Conservation (phyloP, 2,797 vertebrate species). For the Poecile montanus region DNA sequence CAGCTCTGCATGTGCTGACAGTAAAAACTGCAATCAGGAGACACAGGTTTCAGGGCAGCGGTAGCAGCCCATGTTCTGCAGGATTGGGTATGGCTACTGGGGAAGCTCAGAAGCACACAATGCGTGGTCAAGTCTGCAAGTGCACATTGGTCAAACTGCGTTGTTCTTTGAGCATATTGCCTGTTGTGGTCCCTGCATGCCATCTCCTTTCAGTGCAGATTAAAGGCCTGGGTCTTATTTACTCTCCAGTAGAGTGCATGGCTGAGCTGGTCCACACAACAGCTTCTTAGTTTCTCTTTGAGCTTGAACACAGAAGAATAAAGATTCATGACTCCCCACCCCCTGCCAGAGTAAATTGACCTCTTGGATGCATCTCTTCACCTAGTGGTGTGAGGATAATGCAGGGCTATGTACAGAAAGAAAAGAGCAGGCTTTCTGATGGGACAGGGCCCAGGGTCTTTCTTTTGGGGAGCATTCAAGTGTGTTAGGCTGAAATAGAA, state of each 20-base stretch:
- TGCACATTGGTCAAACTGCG: not conserved
- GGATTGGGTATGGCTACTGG: not conserved
- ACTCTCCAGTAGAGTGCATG: conserved; percentile 74
- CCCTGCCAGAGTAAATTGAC: conserved; percentile 79
- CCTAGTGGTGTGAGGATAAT: conserved; percentile 70
- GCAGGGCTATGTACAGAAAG: conserved; percentile 12
- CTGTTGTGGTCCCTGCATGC: not conserved
- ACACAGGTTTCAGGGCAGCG: not conserved
- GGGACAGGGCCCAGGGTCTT: not conserved
- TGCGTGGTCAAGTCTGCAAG: not conserved
- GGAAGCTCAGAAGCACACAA: not conserved
- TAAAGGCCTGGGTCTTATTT: conserved; percentile 75
- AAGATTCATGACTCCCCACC: conserved; percentile 72
- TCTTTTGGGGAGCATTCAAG: conserved; percentile 51
- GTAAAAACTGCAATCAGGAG: not conserved
- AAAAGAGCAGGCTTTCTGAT: not conserved
- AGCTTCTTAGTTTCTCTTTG: conserved; percentile 71
- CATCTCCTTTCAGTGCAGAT: conserved; percentile 72
- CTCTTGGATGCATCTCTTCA: conserved; percentile 80
- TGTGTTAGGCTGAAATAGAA: conserved; percentile 51
- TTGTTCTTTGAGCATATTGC: not conserved
- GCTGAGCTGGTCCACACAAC: conserved; percentile 77
- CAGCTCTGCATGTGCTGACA: not conserved
- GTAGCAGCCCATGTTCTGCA: not conserved
- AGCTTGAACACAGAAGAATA: conserved; percentile 75